These are phyloP conservation scores for Grus americana DNA, from an alignment of 2,113 vertebrate species.

Conservation along the genomic window DNA sequence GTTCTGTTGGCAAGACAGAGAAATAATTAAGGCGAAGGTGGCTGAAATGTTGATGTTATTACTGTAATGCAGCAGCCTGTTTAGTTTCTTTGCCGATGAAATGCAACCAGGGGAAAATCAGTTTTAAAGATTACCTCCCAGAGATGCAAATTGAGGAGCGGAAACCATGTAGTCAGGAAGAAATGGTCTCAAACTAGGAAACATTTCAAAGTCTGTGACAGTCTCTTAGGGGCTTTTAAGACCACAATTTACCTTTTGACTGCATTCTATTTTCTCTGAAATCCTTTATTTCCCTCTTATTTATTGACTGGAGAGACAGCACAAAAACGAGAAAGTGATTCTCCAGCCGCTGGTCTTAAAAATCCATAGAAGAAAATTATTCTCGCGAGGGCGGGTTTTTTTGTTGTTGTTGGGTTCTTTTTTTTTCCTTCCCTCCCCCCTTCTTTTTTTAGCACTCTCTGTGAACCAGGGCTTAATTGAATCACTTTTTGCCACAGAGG, in stretches of 20 bases:
- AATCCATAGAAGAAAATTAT: conserved; percentile 71
- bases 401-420: background rate
- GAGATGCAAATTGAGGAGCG: conserved; percentile 58
- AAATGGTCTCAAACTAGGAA: conserved; percentile 58
- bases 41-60: conserved; percentile 71
- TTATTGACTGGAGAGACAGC: conserved; percentile 76
- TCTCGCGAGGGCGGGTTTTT: background rate
- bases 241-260: conserved; percentile 79
- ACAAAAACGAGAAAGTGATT: conserved; percentile 61
- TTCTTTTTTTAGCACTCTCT: background rate
- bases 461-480: conserved; percentile 59
- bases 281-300: conserved; percentile 78
- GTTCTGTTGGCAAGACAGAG: conserved; percentile 67
- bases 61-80: conserved; percentile 65
- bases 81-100: conserved; percentile 69
- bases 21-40: conserved; percentile 76
- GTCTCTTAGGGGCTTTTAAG: conserved; percentile 77
- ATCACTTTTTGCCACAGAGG: conserved; percentile 20
- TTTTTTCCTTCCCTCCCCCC: rapidly evolving
- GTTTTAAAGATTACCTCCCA: conserved; percentile 72
- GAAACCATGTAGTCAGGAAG: conserved; percentile 40
- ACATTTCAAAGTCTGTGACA: conserved; percentile 59
- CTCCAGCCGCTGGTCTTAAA: conserved; percentile 67
- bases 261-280: conserved; percentile 75
- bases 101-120: conserved; percentile 69